A percentile compares a stretch with the other conserved stretches of the same genome.
Conservation (phyloP, 1,140 invertebrate genomes). For the Acromyrmex heyeri region DNA sequence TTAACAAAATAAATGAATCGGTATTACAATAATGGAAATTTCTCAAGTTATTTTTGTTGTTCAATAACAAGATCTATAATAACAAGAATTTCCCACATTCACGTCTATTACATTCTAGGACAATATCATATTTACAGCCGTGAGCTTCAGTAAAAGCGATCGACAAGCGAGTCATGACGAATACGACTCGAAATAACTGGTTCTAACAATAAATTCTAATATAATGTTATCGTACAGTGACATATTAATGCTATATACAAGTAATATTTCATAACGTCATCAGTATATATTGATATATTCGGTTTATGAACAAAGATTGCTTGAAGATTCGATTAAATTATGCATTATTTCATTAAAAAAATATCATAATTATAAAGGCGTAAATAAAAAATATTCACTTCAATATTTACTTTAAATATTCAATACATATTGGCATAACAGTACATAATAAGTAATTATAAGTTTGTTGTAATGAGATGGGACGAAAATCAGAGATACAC, state of each 20-base stretch:
- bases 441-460: constrained; percentile 3
- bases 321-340: not conserved
- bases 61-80: constrained; percentile 25
- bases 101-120: constrained; percentile 50
- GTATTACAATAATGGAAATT: constrained; percentile 31
- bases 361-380: not conserved
- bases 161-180: constrained; percentile 65
- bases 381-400: not conserved
- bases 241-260: constrained; percentile 66
- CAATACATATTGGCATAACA: not conserved
- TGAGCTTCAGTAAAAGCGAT: constrained; percentile 56
- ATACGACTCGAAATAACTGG: constrained; percentile 58
- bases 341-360: constrained; percentile 1
- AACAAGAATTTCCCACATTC: constrained; percentile 47
- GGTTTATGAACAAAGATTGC: constrained; percentile 17
- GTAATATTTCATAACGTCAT: constrained; percentile 54
- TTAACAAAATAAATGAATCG: constrained; percentile 2
- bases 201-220: constrained; percentile 68
- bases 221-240: constrained; percentile 66
- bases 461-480: not conserved
- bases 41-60: constrained; percentile 11
- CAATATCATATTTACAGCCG: constrained; percentile 55
- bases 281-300: not conserved
- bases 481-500: constrained; percentile 6
- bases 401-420: not conserved